Percentiles rank a stretch among this genome's conserved stretches.
These are phyloP conservation scores for Drosophila hydei DNA, from an alignment of 1,140 invertebrate species.

Conservation along the genomic window DNA sequence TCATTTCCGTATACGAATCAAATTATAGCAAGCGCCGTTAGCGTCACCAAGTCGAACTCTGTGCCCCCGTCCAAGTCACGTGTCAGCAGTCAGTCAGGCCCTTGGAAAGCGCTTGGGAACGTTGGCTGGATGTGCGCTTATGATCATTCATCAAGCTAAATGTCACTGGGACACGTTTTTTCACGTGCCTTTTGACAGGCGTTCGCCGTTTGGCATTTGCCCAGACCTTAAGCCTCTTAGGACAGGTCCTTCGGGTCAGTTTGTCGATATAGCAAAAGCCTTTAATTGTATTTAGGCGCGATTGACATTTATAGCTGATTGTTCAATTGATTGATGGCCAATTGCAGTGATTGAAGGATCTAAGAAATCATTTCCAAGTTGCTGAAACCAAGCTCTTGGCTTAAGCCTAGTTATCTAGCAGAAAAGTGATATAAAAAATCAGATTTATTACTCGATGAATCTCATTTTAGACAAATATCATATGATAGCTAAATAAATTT, in stretches of 20 bases:
- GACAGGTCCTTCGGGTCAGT: conserved; percentile 36
- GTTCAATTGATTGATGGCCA: conserved; percentile 66
- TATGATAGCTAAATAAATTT: no score
- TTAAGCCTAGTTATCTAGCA: no score
- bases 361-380: conserved; percentile 14
- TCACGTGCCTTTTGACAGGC: conserved; percentile 76
- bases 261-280: conserved; percentile 34
- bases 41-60: neutral
- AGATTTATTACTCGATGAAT: no score
- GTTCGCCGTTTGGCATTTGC: conserved; percentile 41
- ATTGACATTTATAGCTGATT: conserved; percentile 66
- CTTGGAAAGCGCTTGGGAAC: conserved; percentile 42
- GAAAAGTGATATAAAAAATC: no score
- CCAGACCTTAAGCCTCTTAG: conserved; percentile 78
- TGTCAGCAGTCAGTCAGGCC: conserved; percentile 75
- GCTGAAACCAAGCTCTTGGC: neutral
- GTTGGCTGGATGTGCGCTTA: conserved; percentile 28
- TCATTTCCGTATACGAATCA: neutral
- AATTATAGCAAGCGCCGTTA: conserved; percentile 35
- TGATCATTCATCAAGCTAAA: conserved; percentile 80
- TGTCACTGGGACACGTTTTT: conserved; percentile 80
- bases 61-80: conserved; percentile 53
- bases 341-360: conserved; percentile 29
- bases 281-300: conserved; percentile 72
- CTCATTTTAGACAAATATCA: no score